phyloP scores from a whole-genome alignment of 1,140 invertebrate genomes.

The Myzus persicae region DNA sequence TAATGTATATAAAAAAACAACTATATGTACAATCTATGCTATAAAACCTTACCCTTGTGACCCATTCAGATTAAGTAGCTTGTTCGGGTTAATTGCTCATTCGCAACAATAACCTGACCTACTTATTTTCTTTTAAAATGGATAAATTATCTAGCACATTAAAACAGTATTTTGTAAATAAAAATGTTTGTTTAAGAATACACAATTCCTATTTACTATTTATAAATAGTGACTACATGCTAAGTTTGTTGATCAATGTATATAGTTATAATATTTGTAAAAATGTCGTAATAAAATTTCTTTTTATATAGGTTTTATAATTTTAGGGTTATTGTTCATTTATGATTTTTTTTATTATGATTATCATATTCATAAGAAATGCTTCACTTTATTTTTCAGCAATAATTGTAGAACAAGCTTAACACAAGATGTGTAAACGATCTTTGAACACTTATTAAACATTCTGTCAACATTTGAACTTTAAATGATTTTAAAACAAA shows the following conservation, averaged over 20 bases:
- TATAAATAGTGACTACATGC: neutral
- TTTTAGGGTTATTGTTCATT: too few species aligned
- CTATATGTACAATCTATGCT: neutral
- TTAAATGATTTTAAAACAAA: too few species aligned
- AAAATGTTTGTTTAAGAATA: neutral
- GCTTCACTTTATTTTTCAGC: neutral
- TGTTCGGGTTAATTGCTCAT: neutral
- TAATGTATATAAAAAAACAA: neutral
- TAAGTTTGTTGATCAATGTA: neutral
- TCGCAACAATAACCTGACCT: slow-evolving; percentile 21
- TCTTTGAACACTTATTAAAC: too few species aligned
- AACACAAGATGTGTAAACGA: too few species aligned
- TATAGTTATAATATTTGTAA: neutral
- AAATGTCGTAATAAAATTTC: neutral
- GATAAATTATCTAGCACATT: slow-evolving; percentile 24
- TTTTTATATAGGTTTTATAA: neutral
- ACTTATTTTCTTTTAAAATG: slow-evolving; percentile 23
- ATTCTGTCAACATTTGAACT: too few species aligned
- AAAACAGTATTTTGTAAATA: neutral
- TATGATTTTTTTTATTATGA: neutral
- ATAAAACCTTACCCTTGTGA: neutral
- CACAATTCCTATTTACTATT: neutral
- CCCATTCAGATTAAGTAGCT: neutral
- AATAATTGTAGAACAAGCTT: neutral
- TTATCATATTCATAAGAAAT: neutral